Conservation (phyloP, 2,888 invertebrate genomes). For the Pocota personata region DNA sequence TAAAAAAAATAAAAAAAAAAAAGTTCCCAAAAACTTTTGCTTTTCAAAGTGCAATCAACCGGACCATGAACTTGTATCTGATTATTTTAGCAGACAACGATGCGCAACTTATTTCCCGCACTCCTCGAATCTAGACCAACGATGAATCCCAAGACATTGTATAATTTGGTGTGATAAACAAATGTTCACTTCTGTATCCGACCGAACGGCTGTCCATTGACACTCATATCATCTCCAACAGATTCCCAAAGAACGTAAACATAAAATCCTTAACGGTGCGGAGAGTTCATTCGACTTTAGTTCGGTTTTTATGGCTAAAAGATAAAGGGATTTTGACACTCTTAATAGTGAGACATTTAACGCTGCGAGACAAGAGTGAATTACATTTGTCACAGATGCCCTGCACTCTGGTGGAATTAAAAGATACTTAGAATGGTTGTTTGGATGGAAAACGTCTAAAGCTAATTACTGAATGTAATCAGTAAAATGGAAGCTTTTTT, state of each 20-base stretch:
- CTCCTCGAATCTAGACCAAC: too few species aligned
- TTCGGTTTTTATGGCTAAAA: slow-evolving; percentile 2
- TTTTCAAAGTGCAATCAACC: slow-evolving; percentile 29
- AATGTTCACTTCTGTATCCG: not conserved
- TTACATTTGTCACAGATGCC: slow-evolving; percentile 29
- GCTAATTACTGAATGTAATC: slow-evolving; percentile 35
- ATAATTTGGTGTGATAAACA: slow-evolving; percentile 2
- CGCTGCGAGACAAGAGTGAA: slow-evolving; percentile 5
- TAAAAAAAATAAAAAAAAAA: not conserved
- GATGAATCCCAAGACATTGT: not conserved
- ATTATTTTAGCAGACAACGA: not conserved
- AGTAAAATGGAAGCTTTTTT: slow-evolving; percentile 3
- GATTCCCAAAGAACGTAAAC: not conserved
- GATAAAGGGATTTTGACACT: slow-evolving; percentile 30
- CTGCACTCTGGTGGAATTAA: not conserved
- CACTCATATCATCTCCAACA: not conserved
- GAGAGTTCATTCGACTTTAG: not conserved
- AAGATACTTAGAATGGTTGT: slow-evolving; percentile 5
- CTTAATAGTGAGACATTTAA: slow-evolving; percentile 27
- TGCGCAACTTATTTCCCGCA: not conserved
- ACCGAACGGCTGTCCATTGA: slow-evolving; percentile 3
- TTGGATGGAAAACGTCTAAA: slow-evolving; percentile 1
- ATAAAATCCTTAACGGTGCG: not conserved
- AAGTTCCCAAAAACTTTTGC: not conserved
- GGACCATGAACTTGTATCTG: slow-evolving; percentile 35